Evolutionary conservation across 2,888 invertebrate genomes (phyloP).

Genomic region (Pedicia rivosa): DNA sequence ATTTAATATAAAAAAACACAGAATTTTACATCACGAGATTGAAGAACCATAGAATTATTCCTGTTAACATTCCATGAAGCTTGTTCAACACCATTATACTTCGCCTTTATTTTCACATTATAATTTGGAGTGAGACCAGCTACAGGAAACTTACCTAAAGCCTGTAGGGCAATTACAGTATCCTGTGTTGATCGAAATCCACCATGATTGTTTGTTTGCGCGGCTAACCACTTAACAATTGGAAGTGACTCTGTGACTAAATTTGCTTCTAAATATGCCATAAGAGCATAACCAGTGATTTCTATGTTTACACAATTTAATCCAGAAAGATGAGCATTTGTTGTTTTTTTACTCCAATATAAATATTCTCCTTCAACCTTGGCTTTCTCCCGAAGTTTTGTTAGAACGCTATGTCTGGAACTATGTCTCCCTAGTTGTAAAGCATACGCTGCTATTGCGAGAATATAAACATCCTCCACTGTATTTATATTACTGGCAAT

Average conservation of each 20-base stretch:
- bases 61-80: constrained; percentile 46
- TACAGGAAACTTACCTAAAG: constrained; percentile 47
- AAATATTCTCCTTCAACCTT: constrained; percentile 43
- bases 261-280: constrained; percentile 43
- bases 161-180: constrained; percentile 57
- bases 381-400: constrained; percentile 34
- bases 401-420: constrained; percentile 45
- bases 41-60: constrained; percentile 66
- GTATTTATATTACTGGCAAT: constrained; percentile 49
- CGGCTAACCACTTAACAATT: constrained; percentile 55
- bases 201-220: constrained; percentile 48
- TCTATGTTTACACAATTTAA: constrained; percentile 57
- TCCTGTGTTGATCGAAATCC: constrained; percentile 67
- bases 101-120: constrained; percentile 31
- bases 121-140: constrained; percentile 32
- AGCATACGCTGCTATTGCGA: constrained; percentile 61
- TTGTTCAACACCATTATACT: constrained; percentile 24
- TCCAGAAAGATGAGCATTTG: constrained; percentile 39
- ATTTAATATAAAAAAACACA: constrained; percentile 15
- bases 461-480: constrained; percentile 50
- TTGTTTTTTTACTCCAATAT: constrained; percentile 63
- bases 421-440: constrained; percentile 61
- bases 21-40: constrained; percentile 52
- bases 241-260: constrained; percentile 26
- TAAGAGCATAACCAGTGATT: constrained; percentile 75